Evolutionary conservation across 2,113 vertebrate genomes (phyloP).

Genomic region (Vulpes vulpes): DNA sequence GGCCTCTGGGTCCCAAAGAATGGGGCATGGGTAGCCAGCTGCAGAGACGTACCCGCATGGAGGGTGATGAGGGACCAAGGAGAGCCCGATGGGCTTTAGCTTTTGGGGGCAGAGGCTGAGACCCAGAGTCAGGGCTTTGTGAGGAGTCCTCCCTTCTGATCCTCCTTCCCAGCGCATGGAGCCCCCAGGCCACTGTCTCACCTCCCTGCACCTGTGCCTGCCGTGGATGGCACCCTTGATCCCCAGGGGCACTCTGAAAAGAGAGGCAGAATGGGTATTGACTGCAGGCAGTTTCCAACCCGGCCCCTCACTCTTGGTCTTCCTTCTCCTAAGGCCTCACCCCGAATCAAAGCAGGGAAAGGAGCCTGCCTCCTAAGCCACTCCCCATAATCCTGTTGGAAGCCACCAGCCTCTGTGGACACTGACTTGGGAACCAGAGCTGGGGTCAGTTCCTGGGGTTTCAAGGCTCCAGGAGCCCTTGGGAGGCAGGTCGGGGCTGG

Average conservation of each 20-base stretch:
- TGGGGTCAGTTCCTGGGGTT: background rate
- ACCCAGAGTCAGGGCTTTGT: too few relatives aligned
- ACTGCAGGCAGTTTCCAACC: background rate
- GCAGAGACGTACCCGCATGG: rapidly evolving
- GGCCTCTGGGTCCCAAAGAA: background rate
- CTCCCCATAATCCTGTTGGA: background rate
- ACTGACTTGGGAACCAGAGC: background rate
- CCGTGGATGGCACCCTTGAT: background rate
- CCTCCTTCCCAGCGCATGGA: background rate
- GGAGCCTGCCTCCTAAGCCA: background rate
- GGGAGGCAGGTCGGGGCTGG: too few relatives aligned
- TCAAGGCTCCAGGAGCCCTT: too few relatives aligned
- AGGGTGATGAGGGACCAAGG: rapidly evolving
- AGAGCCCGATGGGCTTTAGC: rapidly evolving
- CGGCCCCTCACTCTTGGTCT: background rate
- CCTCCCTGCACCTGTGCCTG: background rate
- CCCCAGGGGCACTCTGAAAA: rapidly evolving
- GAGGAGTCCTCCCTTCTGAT: background rate
- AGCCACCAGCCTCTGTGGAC: background rate
- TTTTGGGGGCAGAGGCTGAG: background rate
- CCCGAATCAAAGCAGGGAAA: background rate
- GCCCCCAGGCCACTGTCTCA: too few relatives aligned
- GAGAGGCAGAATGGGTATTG: background rate
- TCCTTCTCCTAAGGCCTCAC: background rate
- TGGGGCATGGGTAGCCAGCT: background rate